Conservation (phyloP, 2,888 invertebrate genomes). For the Dasysyrphus tricinctus region DNA sequence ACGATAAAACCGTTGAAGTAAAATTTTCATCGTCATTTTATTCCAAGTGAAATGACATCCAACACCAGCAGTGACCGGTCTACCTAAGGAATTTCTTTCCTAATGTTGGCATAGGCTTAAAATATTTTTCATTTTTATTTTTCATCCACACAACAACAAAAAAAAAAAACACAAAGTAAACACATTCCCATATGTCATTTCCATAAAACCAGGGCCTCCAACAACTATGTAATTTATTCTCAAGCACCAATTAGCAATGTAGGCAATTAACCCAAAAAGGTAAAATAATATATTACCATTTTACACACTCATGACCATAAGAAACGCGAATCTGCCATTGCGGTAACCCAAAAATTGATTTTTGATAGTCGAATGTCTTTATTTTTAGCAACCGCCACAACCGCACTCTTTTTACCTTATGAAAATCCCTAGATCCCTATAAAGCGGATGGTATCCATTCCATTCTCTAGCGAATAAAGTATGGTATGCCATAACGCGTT, state of each 20-base stretch:
- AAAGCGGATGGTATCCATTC: slow-evolving; percentile 8
- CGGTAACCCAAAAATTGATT: slow-evolving; percentile 68
- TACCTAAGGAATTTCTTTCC: not conserved
- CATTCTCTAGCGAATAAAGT: slow-evolving; percentile 19
- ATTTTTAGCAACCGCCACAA: slow-evolving; percentile 45
- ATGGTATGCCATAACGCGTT: slow-evolving; percentile 32
- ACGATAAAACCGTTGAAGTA: too few relatives aligned
- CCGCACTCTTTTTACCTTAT: not conserved
- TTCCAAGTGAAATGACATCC: too few relatives aligned
- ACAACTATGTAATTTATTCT: slow-evolving; percentile 5
- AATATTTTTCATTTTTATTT: not conserved
- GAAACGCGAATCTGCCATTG: slow-evolving; percentile 70
- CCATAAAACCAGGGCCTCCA: not conserved
- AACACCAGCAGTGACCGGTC: too few relatives aligned
- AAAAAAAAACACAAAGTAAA: not conserved
- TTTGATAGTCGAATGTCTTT: slow-evolving; percentile 71
- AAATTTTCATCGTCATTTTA: too few relatives aligned
- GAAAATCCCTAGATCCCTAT: not conserved
- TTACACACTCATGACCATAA: slow-evolving; percentile 52
- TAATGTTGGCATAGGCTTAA: not conserved
- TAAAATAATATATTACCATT: slow-evolving; percentile 26
- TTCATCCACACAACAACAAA: not conserved
- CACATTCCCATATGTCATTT: slow-evolving; percentile 8
- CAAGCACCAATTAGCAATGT: slow-evolving; percentile 36
- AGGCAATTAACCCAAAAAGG: slow-evolving; percentile 58